Evolutionary conservation across 2,888 invertebrate genomes (phyloP).

Genomic region (Pimpla rufipes): DNA sequence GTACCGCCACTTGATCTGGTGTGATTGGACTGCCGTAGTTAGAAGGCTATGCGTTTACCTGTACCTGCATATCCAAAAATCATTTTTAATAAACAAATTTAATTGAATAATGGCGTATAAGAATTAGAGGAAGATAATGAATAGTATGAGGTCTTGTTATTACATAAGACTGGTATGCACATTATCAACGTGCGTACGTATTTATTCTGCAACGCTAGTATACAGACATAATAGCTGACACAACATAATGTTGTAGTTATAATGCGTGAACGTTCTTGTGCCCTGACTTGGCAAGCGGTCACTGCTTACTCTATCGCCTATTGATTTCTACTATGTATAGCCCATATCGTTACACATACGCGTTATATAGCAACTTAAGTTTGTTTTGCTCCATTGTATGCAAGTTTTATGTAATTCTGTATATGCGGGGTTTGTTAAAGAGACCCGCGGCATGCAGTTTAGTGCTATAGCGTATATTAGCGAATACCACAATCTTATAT

Average conservation of each 20-base stretch:
- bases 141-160: conserved; percentile 28
- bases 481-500: conserved; percentile 34
- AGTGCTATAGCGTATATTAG: conserved; percentile 49
- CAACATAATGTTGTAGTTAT: conserved; percentile 30
- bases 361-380: conserved; percentile 45
- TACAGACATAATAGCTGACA: conserved; percentile 23
- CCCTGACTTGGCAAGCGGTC: conserved; percentile 41
- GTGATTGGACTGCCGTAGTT: conserved; percentile 86
- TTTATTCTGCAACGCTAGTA: conserved; percentile 22
- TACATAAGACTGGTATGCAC: conserved; percentile 22
- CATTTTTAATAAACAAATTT: conserved; percentile 55
- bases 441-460: conserved; percentile 55
- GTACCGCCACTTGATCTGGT: conserved; percentile 89
- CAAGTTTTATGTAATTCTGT: conserved; percentile 57
- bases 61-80: conserved; percentile 70
- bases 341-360: conserved; percentile 24
- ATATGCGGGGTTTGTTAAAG: conserved; percentile 40
- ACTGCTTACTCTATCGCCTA: conserved; percentile 59
- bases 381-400: conserved; percentile 59
- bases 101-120: conserved; percentile 31
- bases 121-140: conserved; percentile 29
- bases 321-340: conserved; percentile 54
- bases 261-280: conserved; percentile 44
- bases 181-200: conserved; percentile 10
- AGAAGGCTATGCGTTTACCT: conserved; percentile 84